Percentiles rank a stretch among this genome's conserved stretches.
Conservation (phyloP, 2,113 vertebrate species). For the Bambusicola thoracicus region DNA sequence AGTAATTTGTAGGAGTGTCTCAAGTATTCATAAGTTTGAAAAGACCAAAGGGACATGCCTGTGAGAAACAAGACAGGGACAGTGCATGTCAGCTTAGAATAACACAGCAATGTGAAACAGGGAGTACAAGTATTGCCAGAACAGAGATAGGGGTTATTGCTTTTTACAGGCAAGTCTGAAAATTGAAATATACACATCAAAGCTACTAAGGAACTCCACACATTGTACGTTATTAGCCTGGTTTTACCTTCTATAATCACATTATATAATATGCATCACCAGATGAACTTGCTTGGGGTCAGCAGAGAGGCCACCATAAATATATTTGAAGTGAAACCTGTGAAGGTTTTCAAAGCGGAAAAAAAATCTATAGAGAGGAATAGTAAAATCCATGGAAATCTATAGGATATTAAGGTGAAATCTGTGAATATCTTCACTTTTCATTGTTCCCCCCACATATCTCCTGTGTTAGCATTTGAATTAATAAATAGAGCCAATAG, state of each 20-base stretch:
- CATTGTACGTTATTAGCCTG: conserved; percentile 53
- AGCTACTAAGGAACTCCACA: conserved; percentile 60
- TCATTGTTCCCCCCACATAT: neutral
- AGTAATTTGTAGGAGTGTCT: conserved; percentile 78
- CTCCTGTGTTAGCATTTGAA: conserved; percentile 4
- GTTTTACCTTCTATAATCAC: conserved; percentile 71
- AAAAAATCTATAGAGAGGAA: conserved; percentile 23
- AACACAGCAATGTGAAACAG: conserved; percentile 42
- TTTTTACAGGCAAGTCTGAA: conserved; percentile 60
- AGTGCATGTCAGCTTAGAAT: conserved; percentile 33
- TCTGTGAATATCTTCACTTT: conserved; percentile 59
- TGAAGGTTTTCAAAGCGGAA: conserved; percentile 63
- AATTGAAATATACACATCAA: conserved; percentile 78
- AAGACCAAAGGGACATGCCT: conserved; percentile 54
- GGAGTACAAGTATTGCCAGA: conserved; percentile 20
- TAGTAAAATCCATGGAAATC: conserved; percentile 66
- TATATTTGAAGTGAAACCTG: conserved; percentile 63
- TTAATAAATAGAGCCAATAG: conserved; percentile 63
- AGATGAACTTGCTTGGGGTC: conserved; percentile 66
- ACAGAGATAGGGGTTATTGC: neutral
- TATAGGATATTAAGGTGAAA: conserved; percentile 52
- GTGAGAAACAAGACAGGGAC: conserved; percentile 63
- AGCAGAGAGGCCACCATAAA: conserved; percentile 48
- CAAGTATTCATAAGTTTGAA: conserved; percentile 60
- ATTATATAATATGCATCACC: conserved; percentile 68